Evolutionary conservation across 2,888 invertebrate species (phyloP).

Genomic region (Cantharis rustica): DNA sequence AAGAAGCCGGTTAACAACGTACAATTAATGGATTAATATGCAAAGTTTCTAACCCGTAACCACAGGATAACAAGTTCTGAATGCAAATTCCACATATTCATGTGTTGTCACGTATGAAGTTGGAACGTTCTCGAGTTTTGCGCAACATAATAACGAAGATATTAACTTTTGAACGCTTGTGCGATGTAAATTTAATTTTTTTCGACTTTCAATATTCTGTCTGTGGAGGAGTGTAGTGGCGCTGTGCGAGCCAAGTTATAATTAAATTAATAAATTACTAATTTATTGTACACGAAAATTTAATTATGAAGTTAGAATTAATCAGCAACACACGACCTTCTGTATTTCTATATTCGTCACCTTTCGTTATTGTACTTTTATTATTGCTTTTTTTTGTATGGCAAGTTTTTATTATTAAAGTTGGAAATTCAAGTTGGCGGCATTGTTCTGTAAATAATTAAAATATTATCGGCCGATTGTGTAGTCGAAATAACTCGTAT

Average conservation of each 20-base stretch:
- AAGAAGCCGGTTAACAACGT: constrained; percentile 36
- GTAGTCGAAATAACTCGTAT: neutral
- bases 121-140: constrained; percentile 23
- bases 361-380: neutral
- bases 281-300: neutral
- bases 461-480: neutral
- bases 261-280: neutral
- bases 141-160: constrained; percentile 22
- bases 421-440: neutral
- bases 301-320: neutral
- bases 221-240: neutral
- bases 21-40: constrained; percentile 41
- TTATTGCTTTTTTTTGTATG: neutral
- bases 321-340: neutral
- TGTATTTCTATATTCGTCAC: neutral
- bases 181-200: neutral
- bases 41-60: constrained; percentile 35
- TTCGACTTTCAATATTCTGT: neutral
- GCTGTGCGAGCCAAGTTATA: neutral
- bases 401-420: neutral
- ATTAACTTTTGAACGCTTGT: constrained; percentile 8
- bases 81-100: constrained; percentile 36
- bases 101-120: constrained; percentile 32
- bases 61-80: constrained; percentile 31
- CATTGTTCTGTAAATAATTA: neutral